These are phyloP conservation scores for Mormyrops boulengeri DNA, from an alignment of 2,797 vertebrate species.

Conservation along the genomic window DNA sequence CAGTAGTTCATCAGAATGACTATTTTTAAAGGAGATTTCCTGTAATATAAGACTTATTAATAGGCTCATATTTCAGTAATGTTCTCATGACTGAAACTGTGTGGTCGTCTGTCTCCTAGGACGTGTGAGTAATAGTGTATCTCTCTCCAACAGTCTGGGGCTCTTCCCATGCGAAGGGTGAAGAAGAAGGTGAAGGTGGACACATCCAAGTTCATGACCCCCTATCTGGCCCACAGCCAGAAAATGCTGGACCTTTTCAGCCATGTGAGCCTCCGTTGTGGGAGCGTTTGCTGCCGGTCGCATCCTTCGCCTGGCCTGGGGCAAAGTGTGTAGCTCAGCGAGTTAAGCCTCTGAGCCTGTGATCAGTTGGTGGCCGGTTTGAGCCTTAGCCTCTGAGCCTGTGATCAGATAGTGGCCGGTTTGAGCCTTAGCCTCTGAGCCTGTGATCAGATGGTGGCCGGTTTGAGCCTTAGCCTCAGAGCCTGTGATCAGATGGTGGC, in stretches of 20 bases:
- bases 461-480: not conserved
- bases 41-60: not conserved
- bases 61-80: not conserved
- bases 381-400: not conserved
- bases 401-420: no score
- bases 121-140: not conserved
- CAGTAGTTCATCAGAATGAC: not conserved
- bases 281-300: not conserved
- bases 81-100: not conserved
- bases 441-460: no score
- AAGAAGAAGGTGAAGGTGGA: constrained; percentile 80
- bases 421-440: no score
- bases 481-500: not conserved
- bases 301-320: not conserved
- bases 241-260: constrained; percentile 97
- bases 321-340: not conserved
- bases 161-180: constrained; percentile 64
- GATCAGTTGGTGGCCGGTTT: not conserved
- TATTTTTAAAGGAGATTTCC: not conserved
- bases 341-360: not conserved
- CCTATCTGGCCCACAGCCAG: constrained; percentile 89
- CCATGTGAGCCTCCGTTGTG: constrained; percentile 57
- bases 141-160: constrained; percentile 15
- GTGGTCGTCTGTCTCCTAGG: not conserved
- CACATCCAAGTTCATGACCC: constrained; percentile 91